Evolutionary conservation across 1,140 invertebrate species (phyloP).

Genomic region (Hylaeus anthracinus): DNA sequence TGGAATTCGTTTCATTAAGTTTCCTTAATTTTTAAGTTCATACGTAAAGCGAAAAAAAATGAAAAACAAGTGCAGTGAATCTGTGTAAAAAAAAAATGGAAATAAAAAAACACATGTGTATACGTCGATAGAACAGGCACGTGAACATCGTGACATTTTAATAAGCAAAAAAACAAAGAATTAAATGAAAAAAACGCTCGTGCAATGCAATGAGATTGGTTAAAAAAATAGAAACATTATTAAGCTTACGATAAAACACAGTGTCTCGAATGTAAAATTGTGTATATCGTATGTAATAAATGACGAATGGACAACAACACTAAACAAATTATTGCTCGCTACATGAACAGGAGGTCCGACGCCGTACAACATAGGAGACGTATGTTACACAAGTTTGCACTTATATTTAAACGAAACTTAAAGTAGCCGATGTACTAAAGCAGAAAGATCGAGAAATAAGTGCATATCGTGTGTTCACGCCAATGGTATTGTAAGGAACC

Average conservation of each 20-base stretch:
- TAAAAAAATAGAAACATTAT: not conserved
- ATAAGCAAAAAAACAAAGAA: constrained; percentile 27
- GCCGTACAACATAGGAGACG: constrained; percentile 11
- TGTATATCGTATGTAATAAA: constrained; percentile 63
- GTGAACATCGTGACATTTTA: constrained; percentile 34
- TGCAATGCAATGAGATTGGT: constrained; percentile 33
- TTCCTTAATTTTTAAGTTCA: constrained; percentile 41
- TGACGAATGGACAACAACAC: constrained; percentile 20
- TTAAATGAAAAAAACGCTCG: not conserved
- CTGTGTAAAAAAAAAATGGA: constrained; percentile 39
- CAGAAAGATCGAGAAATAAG: constrained; percentile 5
- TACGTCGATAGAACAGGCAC: constrained; percentile 50
- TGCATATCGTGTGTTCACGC: constrained; percentile 37
- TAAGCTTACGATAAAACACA: constrained; percentile 46
- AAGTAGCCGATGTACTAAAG: constrained; percentile 28
- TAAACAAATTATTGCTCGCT: constrained; percentile 35
- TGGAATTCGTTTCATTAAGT: constrained; percentile 35
- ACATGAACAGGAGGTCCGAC: constrained; percentile 28
- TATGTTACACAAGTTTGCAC: constrained; percentile 34
- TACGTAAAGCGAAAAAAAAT: not conserved
- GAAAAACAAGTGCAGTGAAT: constrained; percentile 53
- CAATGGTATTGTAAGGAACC: constrained; percentile 11
- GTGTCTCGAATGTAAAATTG: constrained; percentile 67
- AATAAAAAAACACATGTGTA: constrained; percentile 45
- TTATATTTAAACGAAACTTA: constrained; percentile 16